Conservation (phyloP, 2,888 invertebrate genomes). For the Drosophila rellima region DNA sequence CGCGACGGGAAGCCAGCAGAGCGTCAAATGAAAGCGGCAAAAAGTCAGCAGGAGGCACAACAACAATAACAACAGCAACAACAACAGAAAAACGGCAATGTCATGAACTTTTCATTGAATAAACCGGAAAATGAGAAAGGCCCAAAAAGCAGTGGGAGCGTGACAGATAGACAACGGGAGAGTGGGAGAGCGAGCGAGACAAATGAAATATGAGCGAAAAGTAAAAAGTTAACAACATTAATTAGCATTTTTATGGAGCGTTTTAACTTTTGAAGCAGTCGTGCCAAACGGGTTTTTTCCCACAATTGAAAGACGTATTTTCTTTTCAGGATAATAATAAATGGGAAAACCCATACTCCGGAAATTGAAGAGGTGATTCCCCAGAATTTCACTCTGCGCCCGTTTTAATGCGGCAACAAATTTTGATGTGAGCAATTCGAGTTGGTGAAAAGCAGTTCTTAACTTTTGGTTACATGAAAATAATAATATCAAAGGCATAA, state of each 20-base stretch:
- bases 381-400: neutral
- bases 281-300: conserved; percentile 9
- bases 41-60: conserved; percentile 71
- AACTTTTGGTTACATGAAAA: conserved; percentile 24
- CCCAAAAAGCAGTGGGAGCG: conserved; percentile 1
- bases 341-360: conserved; percentile 6
- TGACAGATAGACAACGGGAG: conserved; percentile 9
- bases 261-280: conserved; percentile 53
- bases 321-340: conserved; percentile 34
- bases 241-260: conserved; percentile 79
- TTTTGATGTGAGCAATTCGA: conserved; percentile 50
- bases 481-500: conserved; percentile 38
- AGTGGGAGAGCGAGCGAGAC: conserved; percentile 1
- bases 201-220: conserved; percentile 73
- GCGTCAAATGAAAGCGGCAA: conserved; percentile 73
- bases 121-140: conserved; percentile 36
- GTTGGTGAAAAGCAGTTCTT: conserved; percentile 23
- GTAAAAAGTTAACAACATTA: conserved; percentile 82
- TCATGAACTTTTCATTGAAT: conserved; percentile 63
- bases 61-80: conserved; percentile 34
- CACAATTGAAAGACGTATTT: conserved; percentile 43
- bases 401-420: conserved; percentile 45
- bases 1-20: conserved; percentile 45
- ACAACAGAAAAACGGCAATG: conserved; percentile 54
- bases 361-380: conserved; percentile 38